phyloP scores from a whole-genome alignment of 2,797 vertebrate genomes.

The Rhinoraja longicauda region DNA sequence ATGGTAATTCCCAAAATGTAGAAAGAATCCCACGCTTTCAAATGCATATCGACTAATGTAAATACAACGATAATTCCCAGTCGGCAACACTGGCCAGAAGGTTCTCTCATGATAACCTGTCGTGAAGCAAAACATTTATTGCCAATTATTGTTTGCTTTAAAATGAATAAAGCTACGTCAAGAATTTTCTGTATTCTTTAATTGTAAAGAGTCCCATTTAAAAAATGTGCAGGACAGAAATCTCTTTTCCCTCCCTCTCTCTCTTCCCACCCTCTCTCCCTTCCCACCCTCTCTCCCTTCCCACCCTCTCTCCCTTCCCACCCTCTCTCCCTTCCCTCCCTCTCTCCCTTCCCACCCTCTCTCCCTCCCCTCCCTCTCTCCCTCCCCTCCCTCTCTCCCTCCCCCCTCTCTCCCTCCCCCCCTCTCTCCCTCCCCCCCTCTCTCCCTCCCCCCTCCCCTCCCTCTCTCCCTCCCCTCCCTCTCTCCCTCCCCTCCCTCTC shows the following conservation, averaged over 20 bases:
- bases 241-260: no score
- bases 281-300: no score
- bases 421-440: no score
- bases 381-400: no score
- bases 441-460: background rate
- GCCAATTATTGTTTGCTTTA: conserved; percentile 6
- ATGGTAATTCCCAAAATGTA: background rate
- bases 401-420: no score
- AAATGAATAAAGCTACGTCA: conserved; percentile 10
- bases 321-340: no score
- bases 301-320: no score
- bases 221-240: background rate
- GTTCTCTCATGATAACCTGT: background rate
- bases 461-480: background rate
- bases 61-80: background rate
- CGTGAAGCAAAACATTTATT: conserved; percentile 24
- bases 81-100: background rate
- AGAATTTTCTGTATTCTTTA: background rate
- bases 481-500: no score
- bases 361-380: background rate
- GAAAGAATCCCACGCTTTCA: background rate
- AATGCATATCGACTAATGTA: background rate
- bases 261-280: no score
- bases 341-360: no score
- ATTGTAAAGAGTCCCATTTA: background rate